Evolutionary conservation across 2,113 vertebrate genomes (phyloP).

Genomic region (Triplophysa dalaica): DNA sequence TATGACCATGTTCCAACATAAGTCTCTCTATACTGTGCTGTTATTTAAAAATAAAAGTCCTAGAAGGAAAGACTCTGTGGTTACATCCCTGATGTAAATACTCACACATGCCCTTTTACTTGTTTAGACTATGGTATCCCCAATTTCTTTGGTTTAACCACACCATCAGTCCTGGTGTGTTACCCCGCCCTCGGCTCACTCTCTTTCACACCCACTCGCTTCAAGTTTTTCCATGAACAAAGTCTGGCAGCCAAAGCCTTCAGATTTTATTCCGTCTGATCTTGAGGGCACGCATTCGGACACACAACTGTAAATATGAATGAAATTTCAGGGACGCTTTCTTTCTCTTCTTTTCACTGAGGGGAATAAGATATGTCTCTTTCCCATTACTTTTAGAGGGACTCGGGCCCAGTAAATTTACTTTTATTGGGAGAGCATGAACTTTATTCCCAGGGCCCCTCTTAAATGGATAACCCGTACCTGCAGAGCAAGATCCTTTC

Average conservation of each 20-base stretch:
- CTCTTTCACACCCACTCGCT: slow-evolving; percentile 20
- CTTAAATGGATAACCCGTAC: slow-evolving; percentile 44
- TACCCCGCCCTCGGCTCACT: not conserved
- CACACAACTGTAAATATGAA: slow-evolving; percentile 58
- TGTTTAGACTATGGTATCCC: not conserved
- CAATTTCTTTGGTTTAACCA: not conserved
- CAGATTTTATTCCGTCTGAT: slow-evolving; percentile 49
- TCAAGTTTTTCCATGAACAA: slow-evolving; percentile 48
- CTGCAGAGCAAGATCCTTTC: slow-evolving; percentile 21
- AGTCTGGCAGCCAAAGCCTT: slow-evolving; percentile 46
- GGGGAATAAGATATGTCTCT: slow-evolving; percentile 54
- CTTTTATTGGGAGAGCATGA: slow-evolving; percentile 63
- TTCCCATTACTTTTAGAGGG: slow-evolving; percentile 58
- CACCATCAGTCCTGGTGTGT: not conserved
- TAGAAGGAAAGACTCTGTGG: no score
- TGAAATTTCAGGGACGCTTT: slow-evolving; percentile 53
- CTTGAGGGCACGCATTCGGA: slow-evolving; percentile 36
- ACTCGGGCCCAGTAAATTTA: slow-evolving; percentile 57
- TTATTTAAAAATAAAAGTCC: no score
- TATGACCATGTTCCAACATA: no score
- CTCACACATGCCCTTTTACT: no score
- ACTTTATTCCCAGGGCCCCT: slow-evolving; percentile 48
- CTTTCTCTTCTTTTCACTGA: slow-evolving; percentile 34
- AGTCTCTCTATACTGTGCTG: no score
- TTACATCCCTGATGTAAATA: not conserved